phyloP scores from a whole-genome alignment of 2,888 invertebrate genomes.

The Tetropium fuscum region DNA sequence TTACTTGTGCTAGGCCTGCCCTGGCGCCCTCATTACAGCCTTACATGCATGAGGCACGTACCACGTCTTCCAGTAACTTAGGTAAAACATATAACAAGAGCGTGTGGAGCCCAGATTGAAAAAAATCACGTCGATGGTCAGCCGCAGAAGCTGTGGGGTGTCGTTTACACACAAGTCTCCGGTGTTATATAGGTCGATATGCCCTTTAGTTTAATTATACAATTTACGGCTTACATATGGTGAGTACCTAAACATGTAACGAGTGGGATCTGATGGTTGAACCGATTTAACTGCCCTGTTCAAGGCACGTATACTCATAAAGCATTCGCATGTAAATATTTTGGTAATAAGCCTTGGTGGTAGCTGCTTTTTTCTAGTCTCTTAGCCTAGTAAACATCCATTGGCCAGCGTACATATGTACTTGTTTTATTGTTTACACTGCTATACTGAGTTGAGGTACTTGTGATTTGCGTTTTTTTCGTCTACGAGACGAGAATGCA shows the following conservation, averaged over 20 bases:
- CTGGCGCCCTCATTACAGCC: no score
- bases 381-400: conserved; percentile 27
- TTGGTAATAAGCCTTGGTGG: conserved; percentile 33
- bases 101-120: not conserved
- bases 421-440: no score
- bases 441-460: no score
- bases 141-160: conserved; percentile 15
- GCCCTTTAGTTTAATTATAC: conserved; percentile 39
- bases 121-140: not conserved
- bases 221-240: conserved; percentile 37
- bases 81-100: conserved; percentile 15
- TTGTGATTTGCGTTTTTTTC: no score
- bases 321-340: conserved; percentile 33
- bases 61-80: conserved; percentile 29
- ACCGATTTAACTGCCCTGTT: conserved; percentile 37
- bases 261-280: conserved; percentile 36
- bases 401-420: not conserved
- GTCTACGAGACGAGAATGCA: no score
- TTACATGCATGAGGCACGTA: conserved; percentile 37
- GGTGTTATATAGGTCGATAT: conserved; percentile 38
- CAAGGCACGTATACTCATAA: conserved; percentile 36
- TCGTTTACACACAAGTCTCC: conserved; percentile 14
- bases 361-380: conserved; percentile 34
- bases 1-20: no score
- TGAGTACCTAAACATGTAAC: conserved; percentile 38